phyloP scores from a whole-genome alignment of 2,888 invertebrate genomes.

The Leptopilina myrica region DNA sequence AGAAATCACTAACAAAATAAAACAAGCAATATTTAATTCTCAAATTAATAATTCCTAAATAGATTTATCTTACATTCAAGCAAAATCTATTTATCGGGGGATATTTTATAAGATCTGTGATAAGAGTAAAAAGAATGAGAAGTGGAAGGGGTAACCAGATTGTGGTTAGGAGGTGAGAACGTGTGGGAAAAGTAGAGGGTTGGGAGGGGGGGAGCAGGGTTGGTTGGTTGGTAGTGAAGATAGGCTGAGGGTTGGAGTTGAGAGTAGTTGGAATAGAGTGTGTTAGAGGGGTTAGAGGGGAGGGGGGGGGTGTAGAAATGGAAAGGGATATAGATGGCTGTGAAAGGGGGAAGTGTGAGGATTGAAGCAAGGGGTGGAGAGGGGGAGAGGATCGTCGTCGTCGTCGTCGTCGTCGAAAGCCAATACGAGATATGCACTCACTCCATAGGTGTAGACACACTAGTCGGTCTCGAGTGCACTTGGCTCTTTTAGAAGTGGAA shows the following conservation, averaged over 20 bases:
- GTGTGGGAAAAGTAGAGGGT: not conserved
- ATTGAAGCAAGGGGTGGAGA: not conserved
- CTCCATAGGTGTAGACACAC: conserved; percentile 41
- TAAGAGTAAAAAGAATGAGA: conserved; percentile 31
- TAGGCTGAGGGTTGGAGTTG: conserved; percentile 19
- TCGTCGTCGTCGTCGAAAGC: conserved; percentile 29
- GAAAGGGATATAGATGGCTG: not conserved
- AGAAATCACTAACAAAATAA: too few species aligned
- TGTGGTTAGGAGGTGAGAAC: conserved; percentile 38
- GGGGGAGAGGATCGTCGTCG: not conserved
- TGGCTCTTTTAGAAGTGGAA: conserved; percentile 43
- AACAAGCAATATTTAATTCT: too few species aligned
- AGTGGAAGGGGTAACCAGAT: conserved; percentile 26
- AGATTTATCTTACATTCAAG: not conserved
- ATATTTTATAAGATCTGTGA: conserved; percentile 36
- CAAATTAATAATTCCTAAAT: not conserved
- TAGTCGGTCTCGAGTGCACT: conserved; percentile 48
- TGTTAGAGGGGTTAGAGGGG: not conserved
- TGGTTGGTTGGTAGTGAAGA: not conserved
- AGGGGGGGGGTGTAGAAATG: not conserved
- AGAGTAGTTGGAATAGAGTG: conserved; percentile 16
- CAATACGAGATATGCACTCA: conserved; percentile 44
- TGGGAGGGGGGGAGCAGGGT: not conserved
- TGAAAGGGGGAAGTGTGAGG: too few species aligned
- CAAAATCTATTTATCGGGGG: not conserved